Base-by-base conservation (phyloP, 2,888 invertebrate genomes). In the Tryphoninae sp. region DNA sequence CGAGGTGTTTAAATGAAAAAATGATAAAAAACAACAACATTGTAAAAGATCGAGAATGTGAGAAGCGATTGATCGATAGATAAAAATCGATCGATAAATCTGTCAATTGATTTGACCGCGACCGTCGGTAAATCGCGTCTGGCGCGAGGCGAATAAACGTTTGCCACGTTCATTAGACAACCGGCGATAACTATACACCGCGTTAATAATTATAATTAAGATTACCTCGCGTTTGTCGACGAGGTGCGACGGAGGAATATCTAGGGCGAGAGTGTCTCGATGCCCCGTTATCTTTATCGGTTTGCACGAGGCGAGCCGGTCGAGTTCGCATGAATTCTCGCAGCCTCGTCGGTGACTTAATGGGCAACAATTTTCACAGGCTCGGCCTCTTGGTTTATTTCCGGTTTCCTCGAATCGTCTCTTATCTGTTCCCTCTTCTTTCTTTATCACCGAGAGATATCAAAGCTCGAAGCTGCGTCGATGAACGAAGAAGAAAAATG, bases 201-300 rank as follows among this genome's bases (percentile, higher is more conserved):
- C 59, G 33, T 19, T 55, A 58, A 40, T 69, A 74, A 81, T 69
- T 68, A 64, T 69, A 69, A 77, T 45, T 61, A 53, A 45, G 78
- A 81, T 78, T 75, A 78, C 74, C 75, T 59, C 16, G 26, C 8
- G 61, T 51, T 76, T 33, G 59, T 65, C 64, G 58, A 78, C 19
- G 64, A 58, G 51, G 51, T 67, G 49, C 65, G 33, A 72, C 62
- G 19, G 40, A 64, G 6, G 58, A 33, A 55, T 45, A 81, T 78
- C 45, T 26, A 78, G 80, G 73, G 26, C 74, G 69, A 67, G 75
- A 64, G 71, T 71, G 61, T 51, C 40, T 83, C 83, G 82, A 80
- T 83, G 81, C 59, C 23, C 80, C 81, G 84, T 86, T 88, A 87
- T 88, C 87, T 87, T 83, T 79, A 76, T 81, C 83, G 80, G 53